Percentiles rank a stretch among this genome's conserved stretches.
Conservation (phyloP, 2,797 vertebrate genomes). For the Morus bassanus region DNA sequence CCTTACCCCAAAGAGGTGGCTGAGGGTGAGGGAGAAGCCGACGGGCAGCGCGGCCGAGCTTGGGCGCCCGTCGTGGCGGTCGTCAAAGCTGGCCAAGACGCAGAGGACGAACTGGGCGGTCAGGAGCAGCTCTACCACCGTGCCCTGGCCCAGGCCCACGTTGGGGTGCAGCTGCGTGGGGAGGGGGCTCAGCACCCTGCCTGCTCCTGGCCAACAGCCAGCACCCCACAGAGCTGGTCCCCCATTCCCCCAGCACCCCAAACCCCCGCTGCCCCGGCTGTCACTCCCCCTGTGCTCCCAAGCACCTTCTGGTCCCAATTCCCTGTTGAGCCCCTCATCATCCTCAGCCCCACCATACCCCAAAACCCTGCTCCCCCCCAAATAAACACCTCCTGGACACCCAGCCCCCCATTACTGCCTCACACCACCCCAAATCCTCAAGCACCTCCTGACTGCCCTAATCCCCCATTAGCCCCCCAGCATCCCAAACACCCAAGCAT, state of each 20-base stretch:
- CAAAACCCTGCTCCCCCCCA: not conserved
- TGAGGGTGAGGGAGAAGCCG: slow-evolving; percentile 91
- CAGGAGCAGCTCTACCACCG: slow-evolving; percentile 91
- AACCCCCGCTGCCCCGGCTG: fast-evolving
- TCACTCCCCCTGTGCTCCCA: not conserved
- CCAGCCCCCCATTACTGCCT: too few relatives aligned
- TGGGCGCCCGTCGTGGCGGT: slow-evolving; percentile 87
- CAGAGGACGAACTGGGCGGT: slow-evolving; percentile 93
- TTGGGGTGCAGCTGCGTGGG: slow-evolving; percentile 85
- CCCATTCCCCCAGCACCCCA: not conserved
- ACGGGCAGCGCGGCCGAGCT: slow-evolving; percentile 89
- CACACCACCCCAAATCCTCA: not conserved
- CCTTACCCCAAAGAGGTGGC: slow-evolving; percentile 93
- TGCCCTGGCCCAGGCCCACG: slow-evolving; percentile 89
- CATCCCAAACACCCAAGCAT: not conserved
- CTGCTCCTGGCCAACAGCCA: not conserved
- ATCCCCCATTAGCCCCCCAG: not conserved
- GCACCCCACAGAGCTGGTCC: not conserved
- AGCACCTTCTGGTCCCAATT: not conserved
- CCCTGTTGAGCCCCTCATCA: not conserved
- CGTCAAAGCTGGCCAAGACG: slow-evolving; percentile 90
- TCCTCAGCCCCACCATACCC: not conserved
- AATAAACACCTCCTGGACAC: not conserved
- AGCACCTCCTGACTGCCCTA: too few relatives aligned
- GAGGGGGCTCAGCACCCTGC: not conserved